Conservation (phyloP, 2,888 invertebrate species). For the Hemicrepidius hirtus region DNA sequence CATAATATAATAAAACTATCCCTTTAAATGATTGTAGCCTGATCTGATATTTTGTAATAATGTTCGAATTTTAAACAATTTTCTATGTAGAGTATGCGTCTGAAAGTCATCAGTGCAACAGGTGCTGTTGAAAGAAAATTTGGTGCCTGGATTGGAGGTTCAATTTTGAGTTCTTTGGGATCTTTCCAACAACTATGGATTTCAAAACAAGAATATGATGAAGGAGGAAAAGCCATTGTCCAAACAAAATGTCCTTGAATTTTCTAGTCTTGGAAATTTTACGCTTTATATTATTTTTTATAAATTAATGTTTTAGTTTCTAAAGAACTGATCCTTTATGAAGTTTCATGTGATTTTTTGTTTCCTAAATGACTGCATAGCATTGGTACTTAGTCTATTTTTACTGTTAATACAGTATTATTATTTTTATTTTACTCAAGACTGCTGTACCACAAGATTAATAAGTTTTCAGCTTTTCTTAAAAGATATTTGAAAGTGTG, state of each 20-base stretch:
- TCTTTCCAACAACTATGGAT: conserved; percentile 88
- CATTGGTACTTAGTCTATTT: background rate
- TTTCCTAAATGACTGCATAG: background rate
- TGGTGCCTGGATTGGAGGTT: conserved; percentile 86
- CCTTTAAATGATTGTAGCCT: no score
- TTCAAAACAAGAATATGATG: conserved; percentile 84
- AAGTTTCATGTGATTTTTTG: background rate
- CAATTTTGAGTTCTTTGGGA: conserved; percentile 83
- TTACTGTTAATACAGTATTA: background rate
- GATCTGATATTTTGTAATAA: no score
- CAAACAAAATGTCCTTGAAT: conserved; percentile 67
- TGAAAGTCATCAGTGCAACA: conserved; percentile 80
- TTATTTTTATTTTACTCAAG: no score
- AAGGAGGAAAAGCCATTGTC: conserved; percentile 77
- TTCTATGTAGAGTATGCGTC: conserved; percentile 76
- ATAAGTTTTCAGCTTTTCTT: background rate
- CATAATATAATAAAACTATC: no score
- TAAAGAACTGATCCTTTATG: background rate
- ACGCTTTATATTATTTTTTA: conserved; percentile 2
- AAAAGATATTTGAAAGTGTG: conserved; percentile 11
- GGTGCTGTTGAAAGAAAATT: conserved; percentile 80
- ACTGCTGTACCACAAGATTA: background rate
- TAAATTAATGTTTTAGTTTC: background rate
- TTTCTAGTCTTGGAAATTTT: conserved; percentile 19
- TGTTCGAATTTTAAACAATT: no score